Conservation (phyloP, 2,113 vertebrate species). For the Notarius lentiginosus region DNA sequence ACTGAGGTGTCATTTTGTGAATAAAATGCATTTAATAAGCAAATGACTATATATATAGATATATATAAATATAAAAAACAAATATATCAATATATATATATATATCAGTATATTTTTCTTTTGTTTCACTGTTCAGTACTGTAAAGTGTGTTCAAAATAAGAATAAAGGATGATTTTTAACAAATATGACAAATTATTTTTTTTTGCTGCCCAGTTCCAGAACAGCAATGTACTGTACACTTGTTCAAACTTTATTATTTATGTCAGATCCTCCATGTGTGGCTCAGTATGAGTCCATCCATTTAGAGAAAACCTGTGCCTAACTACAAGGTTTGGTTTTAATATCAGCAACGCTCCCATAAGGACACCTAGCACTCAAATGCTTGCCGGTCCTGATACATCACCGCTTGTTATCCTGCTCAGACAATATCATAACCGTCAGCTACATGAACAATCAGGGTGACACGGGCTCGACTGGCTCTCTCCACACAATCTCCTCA, state of each 20-base stretch:
- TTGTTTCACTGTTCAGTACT: slow-evolving; percentile 83
- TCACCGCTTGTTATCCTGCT: neutral
- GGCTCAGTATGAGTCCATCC: neutral
- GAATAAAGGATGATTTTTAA: slow-evolving; percentile 81
- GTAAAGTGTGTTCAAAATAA: slow-evolving; percentile 82
- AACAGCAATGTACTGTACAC: neutral
- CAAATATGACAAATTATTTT: slow-evolving; percentile 42
- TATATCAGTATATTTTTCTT: slow-evolving; percentile 82
- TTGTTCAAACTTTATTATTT: neutral
- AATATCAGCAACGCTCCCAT: neutral
- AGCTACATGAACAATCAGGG: neutral
- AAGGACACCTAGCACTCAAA: too few relatives aligned
- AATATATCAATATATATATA: slow-evolving; percentile 68
- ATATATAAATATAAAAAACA: slow-evolving; percentile 71
- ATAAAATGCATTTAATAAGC: slow-evolving; percentile 83
- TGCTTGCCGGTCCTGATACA: too few relatives aligned
- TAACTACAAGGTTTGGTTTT: neutral
- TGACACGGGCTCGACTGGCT: neutral
- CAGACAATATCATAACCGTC: neutral
- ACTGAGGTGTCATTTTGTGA: slow-evolving; percentile 81
- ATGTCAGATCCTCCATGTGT: neutral
- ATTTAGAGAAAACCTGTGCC: neutral
- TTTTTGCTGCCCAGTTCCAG: neutral
- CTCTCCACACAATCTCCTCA: too few relatives aligned
- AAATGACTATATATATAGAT: slow-evolving; percentile 75